These are phyloP conservation scores for Saxidomus purpurata DNA, from an alignment of 1,140 invertebrate species.

Conservation along the genomic window DNA sequence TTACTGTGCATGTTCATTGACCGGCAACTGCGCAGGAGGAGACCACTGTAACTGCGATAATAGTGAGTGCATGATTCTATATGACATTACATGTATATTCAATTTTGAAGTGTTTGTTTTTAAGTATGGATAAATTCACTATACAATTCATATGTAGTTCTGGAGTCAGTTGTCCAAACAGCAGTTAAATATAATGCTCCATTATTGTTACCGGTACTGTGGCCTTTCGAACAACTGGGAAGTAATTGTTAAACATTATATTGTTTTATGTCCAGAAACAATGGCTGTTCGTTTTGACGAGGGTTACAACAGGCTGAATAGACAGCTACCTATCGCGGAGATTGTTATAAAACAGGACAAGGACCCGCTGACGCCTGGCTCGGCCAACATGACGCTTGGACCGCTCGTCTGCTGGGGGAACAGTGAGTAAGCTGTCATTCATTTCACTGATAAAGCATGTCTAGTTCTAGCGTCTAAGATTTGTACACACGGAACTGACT, in stretches of 20 bases:
- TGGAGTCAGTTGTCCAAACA: no score
- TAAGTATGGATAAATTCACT: no score
- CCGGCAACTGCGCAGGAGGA: constrained; percentile 92
- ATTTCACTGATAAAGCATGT: not conserved
- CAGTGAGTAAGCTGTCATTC: constrained; percentile 89
- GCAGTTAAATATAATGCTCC: no score
- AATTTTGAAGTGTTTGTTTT: no score
- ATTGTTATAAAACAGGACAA: constrained; percentile 96
- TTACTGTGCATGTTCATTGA: constrained; percentile 88
- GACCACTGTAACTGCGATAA: constrained; percentile 95
- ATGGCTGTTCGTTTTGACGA: constrained; percentile 95
- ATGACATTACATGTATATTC: no score
- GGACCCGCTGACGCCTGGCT: constrained; percentile 91
- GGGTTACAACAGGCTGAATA: constrained; percentile 92
- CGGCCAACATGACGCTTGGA: constrained; percentile 94
- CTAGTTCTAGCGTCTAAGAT: no score
- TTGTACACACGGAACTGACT: no score
- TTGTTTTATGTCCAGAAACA: constrained; percentile 86
- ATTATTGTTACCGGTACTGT: no score
- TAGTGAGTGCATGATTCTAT: constrained; percentile 84
- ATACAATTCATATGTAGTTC: no score
- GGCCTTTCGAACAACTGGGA: no score
- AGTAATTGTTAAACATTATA: no score
- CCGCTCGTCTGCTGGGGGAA: constrained; percentile 97
- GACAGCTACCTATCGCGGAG: constrained; percentile 94